Percentiles rank a stretch among this genome's conserved stretches.
Evolutionary conservation across 1,140 invertebrate species (phyloP).

Genomic region (Coenobita brevimanus): DNA sequence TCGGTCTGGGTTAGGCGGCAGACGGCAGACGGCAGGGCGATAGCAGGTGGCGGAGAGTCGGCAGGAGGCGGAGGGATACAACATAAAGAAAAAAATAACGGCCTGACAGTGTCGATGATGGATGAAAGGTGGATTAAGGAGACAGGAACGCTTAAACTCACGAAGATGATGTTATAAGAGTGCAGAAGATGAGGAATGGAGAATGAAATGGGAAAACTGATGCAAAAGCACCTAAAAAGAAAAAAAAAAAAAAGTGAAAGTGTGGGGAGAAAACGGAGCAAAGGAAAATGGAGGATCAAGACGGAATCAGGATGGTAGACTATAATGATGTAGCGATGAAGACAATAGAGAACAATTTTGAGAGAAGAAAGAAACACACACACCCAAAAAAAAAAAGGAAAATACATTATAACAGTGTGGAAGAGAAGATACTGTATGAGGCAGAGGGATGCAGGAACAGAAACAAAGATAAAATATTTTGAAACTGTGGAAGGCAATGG

Average conservation of each 20-base stretch:
- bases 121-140: too few species aligned
- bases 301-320: background rate
- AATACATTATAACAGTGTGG: background rate
- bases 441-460: background rate
- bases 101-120: too few species aligned
- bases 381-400: too few species aligned
- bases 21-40: background rate
- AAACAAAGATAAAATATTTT: background rate
- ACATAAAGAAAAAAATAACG: too few species aligned
- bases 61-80: too few species aligned
- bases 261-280: background rate
- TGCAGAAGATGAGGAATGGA: background rate
- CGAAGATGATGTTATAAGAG: too few species aligned
- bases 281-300: background rate
- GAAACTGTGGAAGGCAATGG: background rate
- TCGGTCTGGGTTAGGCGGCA: conserved; percentile 11
- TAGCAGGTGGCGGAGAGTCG: background rate
- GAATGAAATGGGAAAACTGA: background rate
- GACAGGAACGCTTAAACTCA: too few species aligned
- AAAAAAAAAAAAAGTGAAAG: background rate
- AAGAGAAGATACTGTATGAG: background rate
- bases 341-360: background rate
- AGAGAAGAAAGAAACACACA: too few species aligned
- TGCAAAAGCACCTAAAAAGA: background rate
- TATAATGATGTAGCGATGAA: background rate